A percentile compares a stretch with the other conserved stretches of the same genome.
Evolutionary conservation across 2,797 vertebrate genomes (phyloP).

Genomic region (Leptodactylus fallax): DNA sequence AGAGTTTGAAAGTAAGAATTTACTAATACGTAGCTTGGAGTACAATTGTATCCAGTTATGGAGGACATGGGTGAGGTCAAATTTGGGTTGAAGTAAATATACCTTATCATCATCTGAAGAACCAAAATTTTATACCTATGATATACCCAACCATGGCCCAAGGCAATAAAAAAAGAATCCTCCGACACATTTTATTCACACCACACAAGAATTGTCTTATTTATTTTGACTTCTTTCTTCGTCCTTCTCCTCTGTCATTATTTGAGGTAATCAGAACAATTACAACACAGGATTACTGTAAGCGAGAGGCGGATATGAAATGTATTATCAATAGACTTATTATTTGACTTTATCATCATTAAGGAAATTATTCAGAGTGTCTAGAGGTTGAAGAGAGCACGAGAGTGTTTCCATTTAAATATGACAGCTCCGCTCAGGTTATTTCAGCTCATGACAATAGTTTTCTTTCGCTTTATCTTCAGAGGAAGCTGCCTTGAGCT

Average conservation of each 20-base stretch:
- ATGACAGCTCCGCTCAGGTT: slow-evolving; percentile 81
- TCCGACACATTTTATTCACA: background rate
- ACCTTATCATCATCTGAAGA: background rate
- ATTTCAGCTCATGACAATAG: slow-evolving; percentile 91
- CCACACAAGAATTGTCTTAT: background rate
- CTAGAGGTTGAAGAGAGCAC: slow-evolving; percentile 82
- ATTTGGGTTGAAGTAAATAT: background rate
- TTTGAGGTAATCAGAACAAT: slow-evolving; percentile 77
- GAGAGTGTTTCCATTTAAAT: slow-evolving; percentile 89
- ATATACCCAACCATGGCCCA: background rate
- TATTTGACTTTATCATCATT: slow-evolving; percentile 78
- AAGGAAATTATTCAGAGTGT: slow-evolving; percentile 77
- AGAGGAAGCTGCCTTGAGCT: slow-evolving; percentile 93
- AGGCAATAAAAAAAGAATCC: background rate
- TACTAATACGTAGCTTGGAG: no score
- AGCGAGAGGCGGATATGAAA: slow-evolving; percentile 62
- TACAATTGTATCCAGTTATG: no score
- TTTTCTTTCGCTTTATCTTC: slow-evolving; percentile 99
- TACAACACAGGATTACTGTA: slow-evolving; percentile 74
- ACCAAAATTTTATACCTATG: background rate
- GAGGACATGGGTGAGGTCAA: background rate
- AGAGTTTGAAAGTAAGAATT: no score
- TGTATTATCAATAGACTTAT: slow-evolving; percentile 74
- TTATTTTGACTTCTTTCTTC: slow-evolving; percentile 54
- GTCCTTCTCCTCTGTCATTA: slow-evolving; percentile 70